phyloP scores from a whole-genome alignment of 2,797 vertebrate genomes.

The Cryptoprocta ferox region DNA sequence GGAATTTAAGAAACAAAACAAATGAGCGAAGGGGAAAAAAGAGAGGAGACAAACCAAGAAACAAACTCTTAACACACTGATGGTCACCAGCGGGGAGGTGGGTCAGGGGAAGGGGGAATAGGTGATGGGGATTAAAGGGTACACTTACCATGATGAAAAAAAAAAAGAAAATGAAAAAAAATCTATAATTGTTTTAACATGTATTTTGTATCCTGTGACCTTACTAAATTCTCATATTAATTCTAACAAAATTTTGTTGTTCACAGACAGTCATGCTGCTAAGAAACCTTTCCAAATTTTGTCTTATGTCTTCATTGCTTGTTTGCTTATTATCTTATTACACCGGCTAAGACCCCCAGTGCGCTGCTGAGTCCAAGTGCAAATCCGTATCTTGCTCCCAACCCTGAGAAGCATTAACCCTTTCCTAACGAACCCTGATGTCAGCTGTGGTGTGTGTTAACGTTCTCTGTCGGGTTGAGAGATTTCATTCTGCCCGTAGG shows the following conservation, averaged over 20 bases:
- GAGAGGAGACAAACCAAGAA: background rate
- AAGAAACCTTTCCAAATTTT: background rate
- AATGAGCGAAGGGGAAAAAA: background rate
- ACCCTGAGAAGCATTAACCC: no score
- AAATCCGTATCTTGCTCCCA: no score
- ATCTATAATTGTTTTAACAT: background rate
- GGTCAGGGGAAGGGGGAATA: background rate
- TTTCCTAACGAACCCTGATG: background rate
- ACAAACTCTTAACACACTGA: background rate
- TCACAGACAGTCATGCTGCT: no score
- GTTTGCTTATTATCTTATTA: background rate
- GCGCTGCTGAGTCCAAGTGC: rapidly evolving
- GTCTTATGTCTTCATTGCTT: background rate
- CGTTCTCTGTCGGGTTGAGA: background rate
- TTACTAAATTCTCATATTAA: background rate
- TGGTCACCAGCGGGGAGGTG: rapidly evolving
- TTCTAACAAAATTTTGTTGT: background rate
- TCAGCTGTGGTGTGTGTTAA: no score
- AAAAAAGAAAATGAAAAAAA: background rate
- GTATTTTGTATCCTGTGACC: background rate
- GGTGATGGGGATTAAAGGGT: background rate
- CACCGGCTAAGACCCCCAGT: background rate
- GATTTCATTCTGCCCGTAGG: background rate
- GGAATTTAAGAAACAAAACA: background rate
- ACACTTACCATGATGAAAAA: background rate